Percentiles rank a stretch among this genome's conserved stretches.
Conservation (phyloP, 2,888 invertebrate species). For the Sinelater perroti region DNA sequence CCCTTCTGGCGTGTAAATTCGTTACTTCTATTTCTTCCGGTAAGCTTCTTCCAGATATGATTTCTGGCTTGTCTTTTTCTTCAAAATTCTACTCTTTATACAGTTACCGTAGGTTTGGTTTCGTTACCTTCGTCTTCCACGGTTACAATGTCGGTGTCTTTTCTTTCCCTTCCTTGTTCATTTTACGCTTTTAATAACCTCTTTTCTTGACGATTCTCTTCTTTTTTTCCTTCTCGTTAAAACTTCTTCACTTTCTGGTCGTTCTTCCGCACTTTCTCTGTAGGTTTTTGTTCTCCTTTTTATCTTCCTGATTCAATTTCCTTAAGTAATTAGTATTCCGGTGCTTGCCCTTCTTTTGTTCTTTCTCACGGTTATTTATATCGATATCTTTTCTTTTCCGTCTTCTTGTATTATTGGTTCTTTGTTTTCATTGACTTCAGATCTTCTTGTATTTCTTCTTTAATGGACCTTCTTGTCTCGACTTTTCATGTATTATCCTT, state of each 20-base stretch:
- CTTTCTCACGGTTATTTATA: conserved; percentile 57
- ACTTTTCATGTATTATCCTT: not conserved
- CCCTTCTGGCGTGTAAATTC: conserved; percentile 43
- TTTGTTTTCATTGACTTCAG: no score
- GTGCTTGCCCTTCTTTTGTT: no score
- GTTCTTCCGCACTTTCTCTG: conserved; percentile 56
- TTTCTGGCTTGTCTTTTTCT: conserved; percentile 24
- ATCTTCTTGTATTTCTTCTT: conserved; percentile 48
- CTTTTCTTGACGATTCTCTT: conserved; percentile 50
- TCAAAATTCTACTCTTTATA: conserved; percentile 43
- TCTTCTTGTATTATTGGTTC: no score
- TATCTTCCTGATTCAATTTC: no score
- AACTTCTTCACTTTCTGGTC: conserved; percentile 49
- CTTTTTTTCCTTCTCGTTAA: conserved; percentile 46
- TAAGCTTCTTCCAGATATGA: conserved; percentile 22
- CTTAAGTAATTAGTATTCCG: no score
- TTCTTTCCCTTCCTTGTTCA: conserved; percentile 45
- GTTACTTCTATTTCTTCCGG: conserved; percentile 39
- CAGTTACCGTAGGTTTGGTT: conserved; percentile 51
- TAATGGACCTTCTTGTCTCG: conserved; percentile 30
- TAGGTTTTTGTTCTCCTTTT: no score
- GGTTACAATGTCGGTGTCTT: conserved; percentile 52
- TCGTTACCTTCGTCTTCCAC: conserved; percentile 54
- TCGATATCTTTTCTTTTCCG: conserved; percentile 56
- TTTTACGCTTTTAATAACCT: conserved; percentile 48